Evolutionary conservation across 2,113 vertebrate genomes (phyloP), one percentile per base, ranked within the genome.

Genomic region (Manacus vitellinus): DNA sequence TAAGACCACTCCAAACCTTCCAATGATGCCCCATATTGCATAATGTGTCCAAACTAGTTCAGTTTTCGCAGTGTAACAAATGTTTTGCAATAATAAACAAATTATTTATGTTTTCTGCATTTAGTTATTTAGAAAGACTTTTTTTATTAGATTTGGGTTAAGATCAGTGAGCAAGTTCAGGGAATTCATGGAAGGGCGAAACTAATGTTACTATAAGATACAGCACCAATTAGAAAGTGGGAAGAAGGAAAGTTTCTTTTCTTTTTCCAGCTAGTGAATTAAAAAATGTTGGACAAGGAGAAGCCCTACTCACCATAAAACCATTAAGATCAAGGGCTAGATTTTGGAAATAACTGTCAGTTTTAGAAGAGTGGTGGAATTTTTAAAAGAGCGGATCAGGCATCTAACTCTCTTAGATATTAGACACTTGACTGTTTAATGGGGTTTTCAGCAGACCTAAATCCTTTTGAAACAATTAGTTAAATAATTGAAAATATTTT

Each of bases 401-500:
- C 43, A 89, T 33, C 33, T 43, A 78, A 78, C 35, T 59, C 22
- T 39, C 47, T 67, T 47, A 35, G n/a, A 72, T 61, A 66, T 80
- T 17, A 80, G 63, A 86, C 18, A 46, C 19, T 51, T 62, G 39
- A 30, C 31, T 59, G 6, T 70, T 92, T 84, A 80, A 77, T 39
- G 44, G 68, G 33, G 27, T 59, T 95, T 92, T 78, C 65, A 94
- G 43, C 52, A 91, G 56, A 56, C 56, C 35, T 58, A 85, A 94
- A 93, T 70, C 33, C 28, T 65, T 91, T 41, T 68, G 39, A 94
- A 91, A 91, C 44, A 84, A 87, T 92, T 81, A 89, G 92, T 37
- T 47, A 94, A 91, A 86, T 67, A 61, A 94, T 17, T 63, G 66
- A 83, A 92, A 95, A 84, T 77, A 88, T 55, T 70, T 81, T 67